A percentile compares a stretch with the other conserved stretches of the same genome.
phyloP scores from a whole-genome alignment of 2,113 vertebrate species.

The Geothlypis trichas region DNA sequence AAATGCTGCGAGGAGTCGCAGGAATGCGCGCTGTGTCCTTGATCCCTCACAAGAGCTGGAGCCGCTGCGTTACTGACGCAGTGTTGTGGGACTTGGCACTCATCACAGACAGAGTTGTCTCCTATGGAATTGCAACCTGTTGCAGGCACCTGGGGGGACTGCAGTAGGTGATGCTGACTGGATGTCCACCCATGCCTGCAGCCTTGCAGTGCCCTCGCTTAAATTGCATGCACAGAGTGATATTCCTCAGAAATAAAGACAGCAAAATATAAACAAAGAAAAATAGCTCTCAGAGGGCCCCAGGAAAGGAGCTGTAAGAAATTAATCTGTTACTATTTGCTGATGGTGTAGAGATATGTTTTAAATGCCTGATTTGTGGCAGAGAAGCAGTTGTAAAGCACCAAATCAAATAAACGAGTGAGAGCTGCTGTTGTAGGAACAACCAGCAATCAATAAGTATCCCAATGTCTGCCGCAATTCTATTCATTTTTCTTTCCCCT shows the following conservation, averaged over 20 bases:
- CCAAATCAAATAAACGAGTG: neutral
- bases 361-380: neutral
- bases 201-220: neutral
- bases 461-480: neutral
- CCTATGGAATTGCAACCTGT: accelerated
- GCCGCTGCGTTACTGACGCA: accelerated
- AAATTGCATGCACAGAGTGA: accelerated
- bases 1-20: neutral
- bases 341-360: neutral
- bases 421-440: neutral
- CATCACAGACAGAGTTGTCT: neutral
- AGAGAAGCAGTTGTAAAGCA: neutral
- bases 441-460: neutral
- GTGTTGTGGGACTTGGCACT: accelerated
- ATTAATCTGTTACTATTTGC: neutral
- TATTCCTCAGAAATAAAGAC: neutral
- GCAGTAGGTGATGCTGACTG: neutral
- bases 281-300: neutral
- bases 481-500: neutral
- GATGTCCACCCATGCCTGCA: neutral
- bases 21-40: neutral
- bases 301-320: neutral
- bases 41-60: neutral
- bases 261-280: neutral
- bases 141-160: neutral